Percentiles rank a stretch among this genome's conserved stretches.
These are phyloP conservation scores for Tethya wilhelma DNA, from an alignment of 37 sponge, comb jelly and placozoan species.

Conservation along the genomic window DNA sequence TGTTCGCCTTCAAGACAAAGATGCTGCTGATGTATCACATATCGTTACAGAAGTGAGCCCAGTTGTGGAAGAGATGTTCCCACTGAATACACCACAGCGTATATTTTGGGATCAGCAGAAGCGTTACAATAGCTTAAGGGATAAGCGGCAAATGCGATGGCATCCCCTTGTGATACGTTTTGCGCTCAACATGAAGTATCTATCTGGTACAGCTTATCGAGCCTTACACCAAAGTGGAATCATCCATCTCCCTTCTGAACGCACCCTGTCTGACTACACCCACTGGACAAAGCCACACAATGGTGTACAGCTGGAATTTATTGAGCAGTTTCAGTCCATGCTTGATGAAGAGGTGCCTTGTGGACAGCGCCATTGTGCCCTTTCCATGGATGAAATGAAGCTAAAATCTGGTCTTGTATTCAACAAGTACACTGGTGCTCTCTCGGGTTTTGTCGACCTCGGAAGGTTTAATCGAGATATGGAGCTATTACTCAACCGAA, in stretches of 20 bases:
- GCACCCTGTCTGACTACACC: slow-evolving; percentile 33
- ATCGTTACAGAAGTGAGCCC: slow-evolving; percentile 8
- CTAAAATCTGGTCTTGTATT: neutral
- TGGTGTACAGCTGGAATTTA: slow-evolving; percentile 22
- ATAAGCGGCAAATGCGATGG: slow-evolving; percentile 42
- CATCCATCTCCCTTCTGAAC: slow-evolving; percentile 17
- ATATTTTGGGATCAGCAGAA: slow-evolving; percentile 48
- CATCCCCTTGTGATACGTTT: slow-evolving; percentile 34
- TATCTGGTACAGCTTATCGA: slow-evolving; percentile 18
- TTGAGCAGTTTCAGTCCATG: slow-evolving; percentile 1
- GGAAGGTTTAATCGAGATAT: slow-evolving; percentile 8
- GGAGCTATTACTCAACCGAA: neutral
- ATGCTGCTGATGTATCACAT: neutral
- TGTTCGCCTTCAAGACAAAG: neutral
- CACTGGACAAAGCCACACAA: slow-evolving; percentile 36
- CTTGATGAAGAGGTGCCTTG: neutral
- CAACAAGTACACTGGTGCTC: neutral
- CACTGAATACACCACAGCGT: neutral
- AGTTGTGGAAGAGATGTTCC: neutral
- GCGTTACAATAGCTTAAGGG: neutral
- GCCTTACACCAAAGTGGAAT: slow-evolving; percentile 13
- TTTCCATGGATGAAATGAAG: slow-evolving; percentile 37
- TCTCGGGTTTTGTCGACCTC: slow-evolving; percentile 10
- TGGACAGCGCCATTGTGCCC: neutral
- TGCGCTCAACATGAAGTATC: slow-evolving; percentile 29